Base-by-base conservation (phyloP, 2,888 invertebrate species). In the Ectemnius continuus region DNA sequence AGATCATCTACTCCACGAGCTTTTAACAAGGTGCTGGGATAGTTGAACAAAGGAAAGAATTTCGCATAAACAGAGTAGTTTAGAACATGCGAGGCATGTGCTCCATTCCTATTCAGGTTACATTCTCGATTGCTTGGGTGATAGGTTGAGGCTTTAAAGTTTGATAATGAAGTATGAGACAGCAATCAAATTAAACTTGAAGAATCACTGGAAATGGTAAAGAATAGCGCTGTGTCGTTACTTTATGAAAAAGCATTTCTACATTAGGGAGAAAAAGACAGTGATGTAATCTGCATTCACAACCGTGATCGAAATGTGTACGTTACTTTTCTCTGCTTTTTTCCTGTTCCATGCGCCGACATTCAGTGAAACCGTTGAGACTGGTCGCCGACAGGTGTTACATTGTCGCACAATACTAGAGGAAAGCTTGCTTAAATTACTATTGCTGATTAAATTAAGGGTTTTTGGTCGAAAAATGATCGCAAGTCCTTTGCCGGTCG, bases 401-500 rank as follows among this genome's bases (percentile, higher is more conserved):
- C 86, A 86, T 74, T 70, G 84, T 78, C 86, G 84, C n/a, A 85
- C 67, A 45, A 81, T 69, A 16, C 67, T 67, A 64, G 73, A 81
- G 58, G 83, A 79, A 23, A 86, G 83, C 81, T 84, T 87, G 70
- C 83, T 88, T 48, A 85, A 61, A 61, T 87, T 89, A 84, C 78
- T 88, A 79, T 82, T 86, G 8, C 85, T 80, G 61, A 91, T 83
- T 72, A 91, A 83, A 73, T 87, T 87, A 76, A 91, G 86, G 85
- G 85, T 88, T 78, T 85, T 88, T 73, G 89, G 87, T 80, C 88
- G 83, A 69, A 91, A 88, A 86, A 91, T 87, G 66, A 86, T 87
- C 67, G 86, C 87, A 71, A 91, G 79, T 63, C 91, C 87, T 84
- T 91, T 91, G 85, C 91, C 89, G 88, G 91, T 88, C 84, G 91